These are phyloP conservation scores for Drepana falcataria DNA, from an alignment of 2,888 invertebrate genomes.

Conservation along the genomic window DNA sequence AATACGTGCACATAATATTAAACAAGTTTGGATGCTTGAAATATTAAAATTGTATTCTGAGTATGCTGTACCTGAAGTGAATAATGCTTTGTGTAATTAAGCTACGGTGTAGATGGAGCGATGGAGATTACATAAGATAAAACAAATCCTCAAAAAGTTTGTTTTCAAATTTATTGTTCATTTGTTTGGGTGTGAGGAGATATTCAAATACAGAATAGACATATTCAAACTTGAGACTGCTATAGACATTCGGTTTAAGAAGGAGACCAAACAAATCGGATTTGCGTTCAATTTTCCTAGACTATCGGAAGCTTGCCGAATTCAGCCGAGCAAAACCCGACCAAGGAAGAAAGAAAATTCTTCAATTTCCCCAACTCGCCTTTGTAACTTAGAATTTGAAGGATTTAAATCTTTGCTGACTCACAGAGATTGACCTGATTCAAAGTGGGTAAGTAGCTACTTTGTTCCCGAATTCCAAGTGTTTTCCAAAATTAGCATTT, in stretches of 20 bases:
- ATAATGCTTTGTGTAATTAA: no score
- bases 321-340: constrained; percentile 50
- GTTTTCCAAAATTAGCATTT: constrained; percentile 14
- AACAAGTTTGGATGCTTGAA: background rate
- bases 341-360: constrained; percentile 48
- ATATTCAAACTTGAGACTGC: no score
- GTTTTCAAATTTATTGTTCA: no score
- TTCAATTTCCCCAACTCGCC: constrained; percentile 39
- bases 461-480: constrained; percentile 21
- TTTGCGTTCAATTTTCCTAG: constrained; percentile 73
- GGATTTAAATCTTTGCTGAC: constrained; percentile 56
- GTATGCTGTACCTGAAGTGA: background rate
- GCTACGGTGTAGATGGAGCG: no score
- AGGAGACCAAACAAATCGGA: constrained; percentile 66
- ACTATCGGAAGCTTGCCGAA: constrained; percentile 57
- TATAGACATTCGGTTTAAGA: constrained; percentile 28
- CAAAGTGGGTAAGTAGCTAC: constrained; percentile 9
- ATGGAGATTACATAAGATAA: no score
- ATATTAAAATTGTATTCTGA: background rate
- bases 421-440: constrained; percentile 47
- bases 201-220: no score
- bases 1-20: constrained; percentile 18
- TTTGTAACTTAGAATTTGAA: constrained; percentile 52
- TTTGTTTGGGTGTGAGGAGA: no score
- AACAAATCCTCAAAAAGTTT: constrained; percentile 7